Base-by-base conservation (phyloP, 1,140 invertebrate species). In the Panagrolaimus sp. region DNA sequence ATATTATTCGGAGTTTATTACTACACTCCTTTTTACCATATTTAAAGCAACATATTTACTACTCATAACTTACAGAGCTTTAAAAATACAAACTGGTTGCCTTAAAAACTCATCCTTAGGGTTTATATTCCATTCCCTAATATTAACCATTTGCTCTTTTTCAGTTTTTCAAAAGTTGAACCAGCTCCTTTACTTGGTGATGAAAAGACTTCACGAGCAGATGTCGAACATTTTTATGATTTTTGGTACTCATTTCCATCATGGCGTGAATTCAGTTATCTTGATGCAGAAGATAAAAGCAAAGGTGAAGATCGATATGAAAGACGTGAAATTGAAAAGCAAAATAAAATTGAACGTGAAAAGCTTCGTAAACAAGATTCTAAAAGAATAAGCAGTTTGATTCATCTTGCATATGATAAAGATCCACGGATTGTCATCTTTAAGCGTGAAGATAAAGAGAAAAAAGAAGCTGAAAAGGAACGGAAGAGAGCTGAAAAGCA, bases 211-310 rank as follows among this genome's bases (percentile, higher is more conserved):
- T 71, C 78, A 42, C 83, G 84, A 74, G 83, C 86, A 44, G 82
- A 86, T 61, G 86, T 88, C 5, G 84, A 88, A 70, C 74, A 82
- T 38, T 88, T 88, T 76, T 88, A 88, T 75, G 75, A 82, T 27
- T 88, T 87, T 77, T 88, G 87, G 87, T 97, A 96, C 84, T 89
- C 93, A 74, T 98, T 97, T 86, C 92, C 97, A 75, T 98, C 95
- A 0, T 98, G 96, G 96, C 87, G 96, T 73, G 96, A 98, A 80
- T 99, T 91, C 86, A 98, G 94, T n/a, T 98, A 98, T 84, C 84
- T 96, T 67, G 96, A 99, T 84, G 93, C 97, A 85, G 96, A 98
- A 83, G 94, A 97, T 75, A 98, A 97, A 84, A 93, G 96, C 82
- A 93, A 92, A 82, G 96, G 93, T 4, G 90, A 93, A 84, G 93